phyloP scores from a whole-genome alignment of 2,797 vertebrate genomes.

The Tragopan temminckii region DNA sequence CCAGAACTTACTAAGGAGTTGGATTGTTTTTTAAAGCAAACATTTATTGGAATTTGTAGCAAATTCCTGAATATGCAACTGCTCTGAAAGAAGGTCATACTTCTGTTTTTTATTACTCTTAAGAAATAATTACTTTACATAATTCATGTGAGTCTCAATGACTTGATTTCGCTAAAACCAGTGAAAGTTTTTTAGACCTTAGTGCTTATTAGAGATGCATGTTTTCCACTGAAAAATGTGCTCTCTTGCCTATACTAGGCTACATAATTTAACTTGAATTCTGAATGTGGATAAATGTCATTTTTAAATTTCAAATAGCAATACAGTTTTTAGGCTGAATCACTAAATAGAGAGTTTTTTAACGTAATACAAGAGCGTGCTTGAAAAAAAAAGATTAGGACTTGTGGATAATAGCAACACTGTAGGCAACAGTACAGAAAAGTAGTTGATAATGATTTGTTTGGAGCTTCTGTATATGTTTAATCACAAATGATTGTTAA shows the following conservation, averaged over 20 bases:
- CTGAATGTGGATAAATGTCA: neutral
- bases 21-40: neutral
- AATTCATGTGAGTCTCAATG: neutral
- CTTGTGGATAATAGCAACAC: neutral
- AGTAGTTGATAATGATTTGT: neutral
- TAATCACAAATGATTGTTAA: neutral
- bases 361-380: neutral
- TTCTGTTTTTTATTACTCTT: neutral
- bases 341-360: neutral
- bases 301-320: neutral
- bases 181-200: neutral
- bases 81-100: neutral
- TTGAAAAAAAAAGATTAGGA: neutral
- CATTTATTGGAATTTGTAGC: neutral
- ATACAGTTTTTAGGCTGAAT: neutral
- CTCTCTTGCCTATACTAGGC: neutral
- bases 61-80: neutral
- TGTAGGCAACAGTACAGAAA: neutral
- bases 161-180: neutral
- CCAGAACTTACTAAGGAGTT: neutral
- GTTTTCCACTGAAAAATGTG: neutral
- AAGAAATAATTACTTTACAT: neutral
- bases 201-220: rapidly evolving
- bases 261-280: neutral
- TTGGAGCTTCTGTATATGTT: neutral